phyloP scores from a whole-genome alignment of 2,797 vertebrate species.

The Anomalospiza imberbis region DNA sequence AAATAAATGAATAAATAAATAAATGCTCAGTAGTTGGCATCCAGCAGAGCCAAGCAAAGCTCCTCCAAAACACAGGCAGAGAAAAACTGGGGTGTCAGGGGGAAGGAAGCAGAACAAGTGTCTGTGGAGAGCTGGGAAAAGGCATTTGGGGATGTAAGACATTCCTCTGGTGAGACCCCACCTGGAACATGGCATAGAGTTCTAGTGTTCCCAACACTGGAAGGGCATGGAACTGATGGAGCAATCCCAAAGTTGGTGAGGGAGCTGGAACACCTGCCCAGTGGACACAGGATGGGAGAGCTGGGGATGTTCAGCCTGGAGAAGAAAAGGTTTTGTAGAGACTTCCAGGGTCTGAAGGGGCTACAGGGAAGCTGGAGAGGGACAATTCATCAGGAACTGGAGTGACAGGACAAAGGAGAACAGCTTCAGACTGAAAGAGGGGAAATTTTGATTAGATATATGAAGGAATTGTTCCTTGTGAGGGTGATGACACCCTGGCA shows the following conservation, averaged over 20 bases:
- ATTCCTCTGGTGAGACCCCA: background rate
- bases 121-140: background rate
- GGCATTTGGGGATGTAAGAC: fast-evolving
- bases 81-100: background rate
- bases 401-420: background rate
- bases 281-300: background rate
- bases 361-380: fast-evolving
- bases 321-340: background rate
- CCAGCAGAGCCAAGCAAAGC: background rate
- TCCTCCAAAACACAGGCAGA: background rate
- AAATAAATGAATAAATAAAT: background rate
- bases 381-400: background rate
- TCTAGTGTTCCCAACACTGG: background rate
- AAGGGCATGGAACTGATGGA: background rate
- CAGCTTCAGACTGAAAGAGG: fast-evolving
- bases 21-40: background rate
- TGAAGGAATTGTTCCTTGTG: fast-evolving
- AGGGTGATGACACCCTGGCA: background rate
- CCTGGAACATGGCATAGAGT: background rate
- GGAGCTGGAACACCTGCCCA: background rate
- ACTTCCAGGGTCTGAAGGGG: background rate
- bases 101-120: background rate
- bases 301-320: background rate
- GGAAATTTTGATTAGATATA: background rate
- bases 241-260: background rate